Base-by-base conservation (phyloP, 2,113 vertebrate species). In the Erinaceus europaeus region DNA sequence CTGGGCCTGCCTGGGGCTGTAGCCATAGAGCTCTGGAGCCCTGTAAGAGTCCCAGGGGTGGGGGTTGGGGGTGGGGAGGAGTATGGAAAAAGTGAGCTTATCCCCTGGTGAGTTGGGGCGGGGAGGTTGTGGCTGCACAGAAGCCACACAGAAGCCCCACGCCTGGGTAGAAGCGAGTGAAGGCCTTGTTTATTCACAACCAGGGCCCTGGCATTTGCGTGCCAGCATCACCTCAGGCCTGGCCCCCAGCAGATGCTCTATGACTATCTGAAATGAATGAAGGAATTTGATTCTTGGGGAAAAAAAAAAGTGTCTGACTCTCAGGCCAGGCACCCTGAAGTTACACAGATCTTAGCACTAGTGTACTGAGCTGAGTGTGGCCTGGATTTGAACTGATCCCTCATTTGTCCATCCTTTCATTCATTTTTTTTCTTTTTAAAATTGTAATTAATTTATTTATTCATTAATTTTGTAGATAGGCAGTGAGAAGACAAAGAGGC, bases 71-170 rank as follows among this genome's bases (percentile, higher is more conserved):
- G 52, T 55, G 48, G n/a, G 61, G 32, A 34, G 74, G 64, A 80
- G 9, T 34, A 55, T 83, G 91, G 91, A 89, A 91, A 95, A 88
- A 83, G 79, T 93, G 92, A 92, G 90, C 71, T 44, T 36, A 84
- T 77, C 50, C 72, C 52, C 0, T 14, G 83, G 74, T 32, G 46
- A 79, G 74, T 27, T n/a, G 34, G 84, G 76, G 75, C 6, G 8
- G 79, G 78, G 84, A 92, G 73, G 73, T 52, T 14, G 29, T 1
- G 32, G 29, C 69, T n/a, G 69, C 92, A 88, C 84, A 82, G 92
- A 90, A 79, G 90, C 86, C 12, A 23, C 57, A 86, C 84, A 69
- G 90, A 76, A 92, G 90, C 92, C 76, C 67, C 21, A 61, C 14
- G 32, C 86, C 75, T 14, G 25, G 77, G 86, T 78, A 71, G 75